A percentile compares a stretch with the other conserved stretches of the same genome.
phyloP scores from a whole-genome alignment of 1,140 invertebrate species.

The Babylonia areolata region DNA sequence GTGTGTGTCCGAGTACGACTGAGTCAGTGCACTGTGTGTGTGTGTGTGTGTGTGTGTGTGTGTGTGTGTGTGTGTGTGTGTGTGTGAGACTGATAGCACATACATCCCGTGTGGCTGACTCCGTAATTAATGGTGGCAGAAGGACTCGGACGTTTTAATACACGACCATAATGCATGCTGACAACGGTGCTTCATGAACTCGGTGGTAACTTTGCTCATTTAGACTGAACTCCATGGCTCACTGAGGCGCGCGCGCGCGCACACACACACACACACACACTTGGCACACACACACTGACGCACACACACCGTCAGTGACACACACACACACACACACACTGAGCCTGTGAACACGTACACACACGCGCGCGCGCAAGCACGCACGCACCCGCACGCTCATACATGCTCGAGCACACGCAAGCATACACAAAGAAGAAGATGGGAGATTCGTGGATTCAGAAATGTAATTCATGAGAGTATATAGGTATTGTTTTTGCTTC shows the following conservation, averaged over 20 bases:
- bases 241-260: background rate
- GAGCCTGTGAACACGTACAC: too few species aligned
- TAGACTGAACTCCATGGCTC: background rate
- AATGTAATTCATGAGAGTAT: too few species aligned
- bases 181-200: background rate
- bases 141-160: background rate
- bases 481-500: too few species aligned
- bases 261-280: too few species aligned
- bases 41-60: background rate
- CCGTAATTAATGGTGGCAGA: background rate
- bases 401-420: background rate
- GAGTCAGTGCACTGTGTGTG: background rate
- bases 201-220: background rate
- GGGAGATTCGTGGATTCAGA: too few species aligned
- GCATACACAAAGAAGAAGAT: background rate
- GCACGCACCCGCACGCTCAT: background rate
- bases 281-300: too few species aligned
- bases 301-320: too few species aligned
- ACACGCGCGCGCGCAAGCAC: background rate
- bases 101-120: too few species aligned
- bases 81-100: too few species aligned
- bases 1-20: background rate
- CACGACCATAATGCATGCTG: background rate
- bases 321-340: too few species aligned
- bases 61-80: slow-evolving; percentile 16